Evolutionary conservation across 2,797 vertebrate genomes (phyloP), one percentile per base, ranked within the genome.

Genomic region (Erpetoichthys calabaricus): DNA sequence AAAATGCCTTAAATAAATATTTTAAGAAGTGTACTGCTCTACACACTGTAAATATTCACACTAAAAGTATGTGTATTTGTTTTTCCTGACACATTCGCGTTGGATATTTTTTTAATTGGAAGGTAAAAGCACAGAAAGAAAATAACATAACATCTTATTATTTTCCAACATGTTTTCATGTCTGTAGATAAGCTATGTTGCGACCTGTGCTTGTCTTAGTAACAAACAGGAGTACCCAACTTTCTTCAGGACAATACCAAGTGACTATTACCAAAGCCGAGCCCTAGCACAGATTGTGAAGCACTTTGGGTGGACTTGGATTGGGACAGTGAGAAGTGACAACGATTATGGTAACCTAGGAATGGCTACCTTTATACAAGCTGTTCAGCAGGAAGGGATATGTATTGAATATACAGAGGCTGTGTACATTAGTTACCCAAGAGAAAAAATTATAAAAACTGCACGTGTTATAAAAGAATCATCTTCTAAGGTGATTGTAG

Each of bases 181-280:
- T 25, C 25, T 25, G 25, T 25, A 56, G 59, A 45, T 56, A 6
- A 56, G 55, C 44, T 60, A 55, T 42, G 54, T 54, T 10, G 49
- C 52, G 6, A 56, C 52, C 5, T 60, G 59, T 3, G 4, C 2
- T 1, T 60, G 59, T n/a, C 55, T 47, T 6, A 60, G 45, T 6
- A 43, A 60, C 7, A 60, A 42, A 42, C 5, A 42, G 1, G 41
- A 60, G 42, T 60, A 42, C 9, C 59, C 59, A 4, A 55, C 59
- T 3, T 60, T 55, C 10, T 47, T 41, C 10, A n/a, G 57, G 53
- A 58, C 57, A 4, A 58, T 58, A n/a, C 57, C 57, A 9, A 58
- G 42, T 51, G 59, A 60, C 8, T 3, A 47, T 4, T 45, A 60
- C 46, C 59, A 60, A 4, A 41, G 44, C 43, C 47, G 44, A 6